Conservation (phyloP, 2,113 vertebrate genomes). For the Castor canadensis region DNA sequence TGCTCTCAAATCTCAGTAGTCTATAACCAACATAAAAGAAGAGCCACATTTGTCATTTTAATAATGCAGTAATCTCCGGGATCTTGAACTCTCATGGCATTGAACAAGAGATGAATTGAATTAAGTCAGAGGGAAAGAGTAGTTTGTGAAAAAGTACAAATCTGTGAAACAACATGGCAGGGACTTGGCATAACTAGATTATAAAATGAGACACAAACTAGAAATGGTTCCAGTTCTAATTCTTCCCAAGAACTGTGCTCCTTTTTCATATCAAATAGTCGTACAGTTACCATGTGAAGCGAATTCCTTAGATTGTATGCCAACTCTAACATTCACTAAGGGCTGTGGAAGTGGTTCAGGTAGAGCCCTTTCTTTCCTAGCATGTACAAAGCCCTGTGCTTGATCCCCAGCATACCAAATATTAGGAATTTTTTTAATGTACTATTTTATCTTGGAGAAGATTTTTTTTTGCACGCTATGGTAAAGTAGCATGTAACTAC, state of each 20-base stretch:
- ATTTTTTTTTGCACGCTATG: too few relatives aligned
- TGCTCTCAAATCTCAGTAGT: background rate
- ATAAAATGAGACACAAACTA: background rate
- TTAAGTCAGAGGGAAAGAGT: slow-evolving; percentile 14
- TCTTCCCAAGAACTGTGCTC: background rate
- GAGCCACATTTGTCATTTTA: background rate
- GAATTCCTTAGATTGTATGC: background rate
- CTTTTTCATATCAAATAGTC: background rate
- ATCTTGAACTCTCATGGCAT: background rate
- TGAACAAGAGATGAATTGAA: slow-evolving; percentile 11
- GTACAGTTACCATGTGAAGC: background rate
- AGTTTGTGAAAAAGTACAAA: slow-evolving; percentile 2
- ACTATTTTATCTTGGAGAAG: background rate
- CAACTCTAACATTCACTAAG: background rate
- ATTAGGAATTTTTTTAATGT: background rate
- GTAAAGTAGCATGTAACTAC: too few relatives aligned
- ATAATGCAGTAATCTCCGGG: background rate
- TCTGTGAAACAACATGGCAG: background rate
- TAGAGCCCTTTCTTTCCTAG: background rate
- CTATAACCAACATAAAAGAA: background rate
- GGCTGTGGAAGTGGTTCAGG: background rate
- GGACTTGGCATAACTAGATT: background rate
- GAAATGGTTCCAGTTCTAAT: background rate
- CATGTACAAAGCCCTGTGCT: too few relatives aligned
- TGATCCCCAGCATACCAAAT: background rate